A percentile compares a stretch with the other conserved stretches of the same genome.
These are phyloP conservation scores for Cotesia chilonis DNA, from an alignment of 1,140 invertebrate genomes.

Conservation along the genomic window DNA sequence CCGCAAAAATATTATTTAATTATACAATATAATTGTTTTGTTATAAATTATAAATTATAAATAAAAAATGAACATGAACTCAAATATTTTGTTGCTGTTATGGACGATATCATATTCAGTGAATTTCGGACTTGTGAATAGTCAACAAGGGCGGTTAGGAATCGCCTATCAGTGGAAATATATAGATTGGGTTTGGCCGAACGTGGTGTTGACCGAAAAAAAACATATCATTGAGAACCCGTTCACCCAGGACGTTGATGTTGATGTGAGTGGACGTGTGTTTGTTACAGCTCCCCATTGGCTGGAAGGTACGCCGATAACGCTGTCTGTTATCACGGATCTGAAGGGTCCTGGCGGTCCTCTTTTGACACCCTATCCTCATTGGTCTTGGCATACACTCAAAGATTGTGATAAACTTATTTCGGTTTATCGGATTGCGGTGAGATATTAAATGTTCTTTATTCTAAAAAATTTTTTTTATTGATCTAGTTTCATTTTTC, in stretches of 20 bases:
- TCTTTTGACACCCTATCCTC: conserved; percentile 59
- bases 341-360: conserved; percentile 52
- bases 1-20: too few species aligned
- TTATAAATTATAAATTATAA: neutral
- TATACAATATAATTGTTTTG: too few species aligned
- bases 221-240: conserved; percentile 58
- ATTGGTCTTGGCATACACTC: conserved; percentile 58
- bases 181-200: conserved; percentile 58
- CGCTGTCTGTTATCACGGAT: conserved; percentile 56
- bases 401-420: conserved; percentile 57
- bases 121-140: conserved; percentile 2
- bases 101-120: conserved; percentile 28
- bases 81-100: neutral
- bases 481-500: neutral
- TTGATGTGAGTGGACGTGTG: conserved; percentile 56
- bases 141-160: conserved; percentile 40
- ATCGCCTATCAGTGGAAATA: conserved; percentile 58
- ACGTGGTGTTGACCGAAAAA: conserved; percentile 49
- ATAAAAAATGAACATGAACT: neutral
- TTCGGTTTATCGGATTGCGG: conserved; percentile 63
- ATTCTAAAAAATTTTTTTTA: neutral
- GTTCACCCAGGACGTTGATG: conserved; percentile 60
- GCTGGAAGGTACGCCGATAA: conserved; percentile 62
- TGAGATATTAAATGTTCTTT: conserved; percentile 41
- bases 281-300: conserved; percentile 64